phyloP scores from a whole-genome alignment of 2,797 vertebrate species.

The Siniperca obscura region DNA sequence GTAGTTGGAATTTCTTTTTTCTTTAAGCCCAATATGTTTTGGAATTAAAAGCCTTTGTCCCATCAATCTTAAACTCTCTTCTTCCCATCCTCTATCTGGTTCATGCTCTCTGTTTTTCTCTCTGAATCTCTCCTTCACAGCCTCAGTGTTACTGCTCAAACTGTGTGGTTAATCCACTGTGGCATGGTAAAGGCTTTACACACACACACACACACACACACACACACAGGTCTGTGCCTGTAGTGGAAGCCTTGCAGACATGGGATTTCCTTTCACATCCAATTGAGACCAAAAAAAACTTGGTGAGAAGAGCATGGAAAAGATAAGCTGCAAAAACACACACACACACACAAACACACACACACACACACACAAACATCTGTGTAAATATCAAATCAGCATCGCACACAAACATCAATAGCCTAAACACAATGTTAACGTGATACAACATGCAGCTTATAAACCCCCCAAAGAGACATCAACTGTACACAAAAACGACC shows the following conservation, averaged over 20 bases:
- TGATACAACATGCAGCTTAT: conserved; percentile 68
- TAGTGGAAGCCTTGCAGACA: conserved; percentile 76
- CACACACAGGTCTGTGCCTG: conserved; percentile 63
- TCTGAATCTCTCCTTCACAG: conserved; percentile 55
- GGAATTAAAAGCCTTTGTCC: conserved; percentile 9
- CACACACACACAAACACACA: conserved; percentile 29
- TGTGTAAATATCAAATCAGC: conserved; percentile 58
- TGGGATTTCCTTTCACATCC: conserved; percentile 79
- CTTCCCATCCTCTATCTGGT: conserved; percentile 29
- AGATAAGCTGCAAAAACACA: conserved; percentile 60
- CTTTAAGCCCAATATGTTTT: conserved; percentile 17
- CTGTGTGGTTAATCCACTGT: conserved; percentile 75
- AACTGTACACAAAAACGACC: conserved; percentile 39
- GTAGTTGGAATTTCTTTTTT: background rate
- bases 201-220: conserved; percentile 36
- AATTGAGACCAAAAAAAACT: conserved; percentile 76
- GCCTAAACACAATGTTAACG: conserved; percentile 60
- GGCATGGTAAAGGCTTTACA: conserved; percentile 56
- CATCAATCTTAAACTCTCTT: conserved; percentile 30
- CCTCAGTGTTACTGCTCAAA: conserved; percentile 55
- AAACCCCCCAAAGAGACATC: conserved; percentile 55
- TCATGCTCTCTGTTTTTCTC: conserved; percentile 27
- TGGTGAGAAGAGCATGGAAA: conserved; percentile 62
- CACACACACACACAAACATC: conserved; percentile 45
- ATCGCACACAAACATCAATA: conserved; percentile 57